phyloP scores from a whole-genome alignment of 2,113 vertebrate species.

The Mesitornis unicolor region DNA sequence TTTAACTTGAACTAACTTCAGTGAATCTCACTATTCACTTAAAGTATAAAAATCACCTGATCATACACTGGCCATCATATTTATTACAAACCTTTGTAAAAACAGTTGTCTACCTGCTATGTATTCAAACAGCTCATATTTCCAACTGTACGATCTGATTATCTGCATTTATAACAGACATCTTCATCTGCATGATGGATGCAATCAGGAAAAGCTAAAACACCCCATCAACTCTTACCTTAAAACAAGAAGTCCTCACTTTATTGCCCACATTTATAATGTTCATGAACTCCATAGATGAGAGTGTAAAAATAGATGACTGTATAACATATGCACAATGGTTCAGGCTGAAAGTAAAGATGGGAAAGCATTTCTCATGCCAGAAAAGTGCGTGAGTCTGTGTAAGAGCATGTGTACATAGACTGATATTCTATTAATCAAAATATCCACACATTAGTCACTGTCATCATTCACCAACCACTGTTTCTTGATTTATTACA shows the following conservation, averaged over 20 bases:
- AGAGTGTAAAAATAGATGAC: constrained; percentile 28
- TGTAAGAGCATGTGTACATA: not conserved
- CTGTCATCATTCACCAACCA: not conserved
- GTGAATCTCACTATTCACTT: not conserved
- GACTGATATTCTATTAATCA: constrained; percentile 20
- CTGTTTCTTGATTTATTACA: constrained; percentile 30
- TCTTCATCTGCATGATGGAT: constrained; percentile 51
- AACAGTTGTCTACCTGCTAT: not conserved
- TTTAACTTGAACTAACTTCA: not conserved
- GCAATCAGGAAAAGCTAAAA: constrained; percentile 27
- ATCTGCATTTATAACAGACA: not conserved
- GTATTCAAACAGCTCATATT: not conserved
- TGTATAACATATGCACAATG: not conserved
- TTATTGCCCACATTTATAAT: constrained; percentile 15
- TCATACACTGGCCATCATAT: not conserved
- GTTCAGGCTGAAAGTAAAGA: constrained; percentile 3
- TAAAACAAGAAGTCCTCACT: constrained; percentile 36
- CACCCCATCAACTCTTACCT: constrained; percentile 22
- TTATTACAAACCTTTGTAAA: not conserved
- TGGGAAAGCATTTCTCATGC: not conserved
- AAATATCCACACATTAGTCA: constrained; percentile 11
- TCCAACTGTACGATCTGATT: not conserved
- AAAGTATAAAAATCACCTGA: not conserved
- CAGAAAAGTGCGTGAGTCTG: not conserved
- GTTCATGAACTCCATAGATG: constrained; percentile 8